Base-by-base conservation (phyloP, 2,113 vertebrate genomes). In the Hemiprocne comata region DNA sequence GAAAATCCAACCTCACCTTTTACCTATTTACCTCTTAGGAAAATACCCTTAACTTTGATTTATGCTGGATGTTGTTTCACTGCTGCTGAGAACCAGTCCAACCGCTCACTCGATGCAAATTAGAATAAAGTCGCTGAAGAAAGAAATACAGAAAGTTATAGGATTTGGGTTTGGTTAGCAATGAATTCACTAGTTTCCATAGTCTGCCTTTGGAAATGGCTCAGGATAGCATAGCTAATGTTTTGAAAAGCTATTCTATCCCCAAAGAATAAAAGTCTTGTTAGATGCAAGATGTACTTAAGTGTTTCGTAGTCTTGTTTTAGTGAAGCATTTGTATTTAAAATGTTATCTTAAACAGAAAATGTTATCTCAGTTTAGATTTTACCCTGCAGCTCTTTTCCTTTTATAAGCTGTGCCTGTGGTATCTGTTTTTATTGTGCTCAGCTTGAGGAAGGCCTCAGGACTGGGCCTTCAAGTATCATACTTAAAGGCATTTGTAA, bases 41-140 rank as follows among this genome's bases (percentile, higher is more conserved):
- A 96, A 87, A 85, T 75, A 64, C 74, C 82, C 65, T 46, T 20
- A 51, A 24, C 94, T 90, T 72, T 23, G 74, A 64, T 93, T 95
- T 80, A 34, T 64, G 0, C 31, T 16, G 85, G 71, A 23, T 40
- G 14, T 34, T 26, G 60, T 60, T 17, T 5, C 54, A 17, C 28
- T 33, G 73, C 53, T 90, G 73, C 90, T 12, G 48, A 93, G 91
- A 97, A 95, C 94, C 85, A 70, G 92, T 89, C 83, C 51, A 51
- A 70, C 93, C 11, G 3, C 95, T 81, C 21, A 0, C 71, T 31
- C 7, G 7, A 12, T 21, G 82, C 89, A 36, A 13, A 4, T 70
- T 10, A 46, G 46, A 69, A 36, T 62, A 66, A 86, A 97, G 40
- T 48, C 86, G 66, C 24, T 21, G 51, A 31, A 61, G 51, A 28